Evolutionary conservation across 2,888 invertebrate species (phyloP).

Genomic region (Liodrosophila aerea): DNA sequence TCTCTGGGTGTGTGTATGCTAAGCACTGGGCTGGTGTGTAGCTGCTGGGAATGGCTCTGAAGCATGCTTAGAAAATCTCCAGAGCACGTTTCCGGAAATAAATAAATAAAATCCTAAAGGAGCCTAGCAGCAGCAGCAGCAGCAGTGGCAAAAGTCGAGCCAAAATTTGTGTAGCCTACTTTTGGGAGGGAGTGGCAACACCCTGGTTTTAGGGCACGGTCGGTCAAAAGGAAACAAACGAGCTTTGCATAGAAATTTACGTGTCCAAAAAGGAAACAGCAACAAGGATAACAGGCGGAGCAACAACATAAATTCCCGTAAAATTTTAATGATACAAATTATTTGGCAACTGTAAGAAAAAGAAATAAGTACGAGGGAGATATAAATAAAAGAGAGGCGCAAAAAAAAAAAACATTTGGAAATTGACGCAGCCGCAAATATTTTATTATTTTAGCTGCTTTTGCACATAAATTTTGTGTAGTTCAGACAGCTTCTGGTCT

Average conservation of each 20-base stretch:
- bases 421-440: slow-evolving; percentile 37
- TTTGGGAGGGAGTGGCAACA: slow-evolving; percentile 21
- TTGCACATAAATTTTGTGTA: slow-evolving; percentile 31
- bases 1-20: slow-evolving; percentile 34
- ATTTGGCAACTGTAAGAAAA: slow-evolving; percentile 30
- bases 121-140: slow-evolving; percentile 12
- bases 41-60: slow-evolving; percentile 25
- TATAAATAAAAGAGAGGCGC: background rate
- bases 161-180: slow-evolving; percentile 29
- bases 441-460: slow-evolving; percentile 27
- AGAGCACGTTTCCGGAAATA: slow-evolving; percentile 75
- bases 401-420: slow-evolving; percentile 27
- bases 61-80: slow-evolving; percentile 63
- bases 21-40: slow-evolving; percentile 38
- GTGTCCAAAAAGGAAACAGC: slow-evolving; percentile 36
- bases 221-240: slow-evolving; percentile 47
- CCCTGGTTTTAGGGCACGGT: too few species aligned
- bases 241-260: slow-evolving; percentile 60
- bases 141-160: slow-evolving; percentile 1
- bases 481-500: background rate
- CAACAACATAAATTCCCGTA: slow-evolving; percentile 55
- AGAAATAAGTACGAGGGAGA: background rate
- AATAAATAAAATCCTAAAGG: slow-evolving; percentile 72
- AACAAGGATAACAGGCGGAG: slow-evolving; percentile 17
- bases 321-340: slow-evolving; percentile 73